Percentiles rank a stretch among this genome's conserved stretches.
These are phyloP conservation scores for Ursus arctos DNA, from an alignment of 2,113 vertebrate genomes.

Conservation along the genomic window DNA sequence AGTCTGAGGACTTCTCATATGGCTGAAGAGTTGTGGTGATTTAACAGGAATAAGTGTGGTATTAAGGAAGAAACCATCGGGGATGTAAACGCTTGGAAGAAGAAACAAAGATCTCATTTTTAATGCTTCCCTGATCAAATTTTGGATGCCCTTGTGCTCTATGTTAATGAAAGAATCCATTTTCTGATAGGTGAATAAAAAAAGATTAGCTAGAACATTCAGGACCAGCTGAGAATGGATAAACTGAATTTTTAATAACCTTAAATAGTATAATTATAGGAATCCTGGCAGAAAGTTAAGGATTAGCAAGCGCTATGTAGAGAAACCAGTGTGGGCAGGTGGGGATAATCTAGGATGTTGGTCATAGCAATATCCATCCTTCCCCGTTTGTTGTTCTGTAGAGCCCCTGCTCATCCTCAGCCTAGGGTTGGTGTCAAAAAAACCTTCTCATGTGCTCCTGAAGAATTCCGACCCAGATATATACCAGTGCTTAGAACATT, in stretches of 20 bases:
- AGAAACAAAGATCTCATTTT: not conserved
- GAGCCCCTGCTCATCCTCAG: not conserved
- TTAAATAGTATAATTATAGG: not conserved
- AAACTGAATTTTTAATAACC: not conserved
- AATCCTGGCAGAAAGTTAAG: not conserved
- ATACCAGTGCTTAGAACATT: not conserved
- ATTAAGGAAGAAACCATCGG: not conserved
- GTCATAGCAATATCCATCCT: not conserved
- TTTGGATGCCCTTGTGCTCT: not conserved
- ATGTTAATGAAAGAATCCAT: not conserved
- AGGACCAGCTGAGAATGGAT: not conserved
- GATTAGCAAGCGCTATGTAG: not conserved
- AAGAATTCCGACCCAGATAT: not conserved
- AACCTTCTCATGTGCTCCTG: not conserved
- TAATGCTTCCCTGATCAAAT: not conserved
- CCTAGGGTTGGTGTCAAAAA: not conserved
- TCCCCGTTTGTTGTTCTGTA: not conserved
- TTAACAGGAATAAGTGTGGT: no score
- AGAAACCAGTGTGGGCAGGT: not conserved
- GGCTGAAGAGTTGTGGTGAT: not conserved
- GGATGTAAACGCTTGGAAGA: not conserved
- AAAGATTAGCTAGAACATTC: not conserved
- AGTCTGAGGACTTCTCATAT: no score
- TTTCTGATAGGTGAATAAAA: not conserved
- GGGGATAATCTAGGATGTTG: not conserved